Conservation (phyloP, 2,888 invertebrate species). For the Tenthredo amoena region DNA sequence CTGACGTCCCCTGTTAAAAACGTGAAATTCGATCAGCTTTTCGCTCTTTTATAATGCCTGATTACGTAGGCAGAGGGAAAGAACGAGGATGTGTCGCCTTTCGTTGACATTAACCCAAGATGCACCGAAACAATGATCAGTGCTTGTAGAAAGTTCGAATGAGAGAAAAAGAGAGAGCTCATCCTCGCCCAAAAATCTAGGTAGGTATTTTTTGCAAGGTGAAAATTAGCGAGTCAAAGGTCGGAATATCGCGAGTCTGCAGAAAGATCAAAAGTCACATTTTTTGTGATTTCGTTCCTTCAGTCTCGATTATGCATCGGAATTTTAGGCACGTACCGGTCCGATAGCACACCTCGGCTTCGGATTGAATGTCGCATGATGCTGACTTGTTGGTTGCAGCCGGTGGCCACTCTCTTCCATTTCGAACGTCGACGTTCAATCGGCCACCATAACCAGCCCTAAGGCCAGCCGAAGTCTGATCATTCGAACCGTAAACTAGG, state of each 20-base stretch:
- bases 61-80: no score
- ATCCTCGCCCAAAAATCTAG: background rate
- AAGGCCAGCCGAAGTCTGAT: slow-evolving; percentile 83
- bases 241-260: background rate
- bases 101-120: background rate
- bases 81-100: background rate
- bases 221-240: background rate
- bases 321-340: slow-evolving; percentile 80
- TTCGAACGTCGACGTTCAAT: slow-evolving; percentile 82
- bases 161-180: slow-evolving; percentile 12
- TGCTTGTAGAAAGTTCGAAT: background rate
- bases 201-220: background rate
- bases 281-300: background rate
- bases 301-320: background rate
- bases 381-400: slow-evolving; percentile 83
- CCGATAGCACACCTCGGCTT: slow-evolving; percentile 87
- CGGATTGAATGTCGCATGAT: slow-evolving; percentile 83
- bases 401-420: slow-evolving; percentile 87
- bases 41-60: background rate
- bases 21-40: background rate
- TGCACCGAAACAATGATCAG: background rate
- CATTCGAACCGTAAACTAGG: slow-evolving; percentile 88
- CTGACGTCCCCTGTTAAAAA: slow-evolving; percentile 85
- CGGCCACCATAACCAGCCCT: slow-evolving; percentile 86
- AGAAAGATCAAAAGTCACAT: background rate